Evolutionary conservation across 2,113 vertebrate genomes (phyloP).

Genomic region (Zosterops pallidus): DNA sequence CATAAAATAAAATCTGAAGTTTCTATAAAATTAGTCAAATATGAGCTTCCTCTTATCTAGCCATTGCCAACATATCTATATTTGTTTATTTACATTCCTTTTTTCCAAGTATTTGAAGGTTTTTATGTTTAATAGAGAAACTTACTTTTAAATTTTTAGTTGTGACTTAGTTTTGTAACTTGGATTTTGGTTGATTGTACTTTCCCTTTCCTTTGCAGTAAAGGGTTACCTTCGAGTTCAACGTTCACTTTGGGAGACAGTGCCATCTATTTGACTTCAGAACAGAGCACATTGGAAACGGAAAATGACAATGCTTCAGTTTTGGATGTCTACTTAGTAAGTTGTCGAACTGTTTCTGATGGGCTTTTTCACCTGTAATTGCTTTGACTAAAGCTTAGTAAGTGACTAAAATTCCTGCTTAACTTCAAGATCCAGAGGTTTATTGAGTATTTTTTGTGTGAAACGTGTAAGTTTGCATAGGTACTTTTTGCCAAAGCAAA

Average conservation of each 20-base stretch:
- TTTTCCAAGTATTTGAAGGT: background rate
- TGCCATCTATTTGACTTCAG: constrained; percentile 92
- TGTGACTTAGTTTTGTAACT: background rate
- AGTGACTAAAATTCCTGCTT: background rate
- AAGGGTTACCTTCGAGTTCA: constrained; percentile 85
- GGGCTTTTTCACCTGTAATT: background rate
- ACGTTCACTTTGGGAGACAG: constrained; percentile 93
- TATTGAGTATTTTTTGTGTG: background rate
- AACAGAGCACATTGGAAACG: constrained; percentile 85
- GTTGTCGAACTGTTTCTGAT: constrained; percentile 35
- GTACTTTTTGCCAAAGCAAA: background rate
- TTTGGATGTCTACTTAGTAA: constrained; percentile 93
- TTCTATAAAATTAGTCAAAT: background rate
- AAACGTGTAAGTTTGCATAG: background rate
- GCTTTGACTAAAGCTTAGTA: background rate
- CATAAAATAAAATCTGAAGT: background rate
- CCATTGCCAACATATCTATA: background rate
- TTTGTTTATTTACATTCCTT: background rate
- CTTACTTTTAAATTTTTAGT: background rate
- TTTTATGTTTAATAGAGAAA: background rate
- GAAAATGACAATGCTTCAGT: constrained; percentile 91
- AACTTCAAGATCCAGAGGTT: background rate
- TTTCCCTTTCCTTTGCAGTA: constrained; percentile 73
- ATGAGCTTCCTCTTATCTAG: background rate
- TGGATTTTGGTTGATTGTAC: background rate